phyloP scores from a whole-genome alignment of 2,888 invertebrate genomes.

The Spicauda simplicius region DNA sequence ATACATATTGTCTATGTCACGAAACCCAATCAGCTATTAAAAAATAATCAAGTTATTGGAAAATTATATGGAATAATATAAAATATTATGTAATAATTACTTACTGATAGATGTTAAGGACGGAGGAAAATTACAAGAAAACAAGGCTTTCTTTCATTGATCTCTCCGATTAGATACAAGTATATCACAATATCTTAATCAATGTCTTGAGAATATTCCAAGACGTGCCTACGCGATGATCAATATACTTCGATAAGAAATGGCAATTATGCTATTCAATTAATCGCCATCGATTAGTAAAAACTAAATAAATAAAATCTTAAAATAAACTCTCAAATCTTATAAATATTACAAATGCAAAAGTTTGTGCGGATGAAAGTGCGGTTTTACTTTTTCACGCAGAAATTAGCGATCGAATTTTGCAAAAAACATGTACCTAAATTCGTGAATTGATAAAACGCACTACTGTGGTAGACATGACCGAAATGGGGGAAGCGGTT shows the following conservation, averaged over 20 bases:
- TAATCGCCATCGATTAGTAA: too few relatives aligned
- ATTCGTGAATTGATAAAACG: too few relatives aligned
- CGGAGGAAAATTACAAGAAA: constrained; percentile 3
- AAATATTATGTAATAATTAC: not conserved
- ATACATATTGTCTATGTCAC: too few relatives aligned
- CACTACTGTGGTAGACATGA: too few relatives aligned
- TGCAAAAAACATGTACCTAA: too few relatives aligned
- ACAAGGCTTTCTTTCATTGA: constrained; percentile 2
- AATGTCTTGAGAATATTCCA: constrained; percentile 6
- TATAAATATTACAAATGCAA: too few relatives aligned
- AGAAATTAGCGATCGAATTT: too few relatives aligned
- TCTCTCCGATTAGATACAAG: constrained; percentile 4
- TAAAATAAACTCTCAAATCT: too few relatives aligned
- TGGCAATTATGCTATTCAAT: not conserved
- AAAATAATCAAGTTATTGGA: not conserved
- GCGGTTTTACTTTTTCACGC: too few relatives aligned
- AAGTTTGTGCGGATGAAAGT: too few relatives aligned
- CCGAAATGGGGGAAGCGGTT: too few relatives aligned
- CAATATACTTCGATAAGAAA: not conserved
- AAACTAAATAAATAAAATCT: too few relatives aligned
- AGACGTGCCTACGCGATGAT: not conserved
- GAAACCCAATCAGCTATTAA: not conserved
- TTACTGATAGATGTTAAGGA: not conserved
- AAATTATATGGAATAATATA: not conserved
- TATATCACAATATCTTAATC: constrained; percentile 5